Percentiles rank a stretch among this genome's conserved stretches.
Evolutionary conservation across 2,797 vertebrate species (phyloP).

Genomic region (Coreius guichenoti): DNA sequence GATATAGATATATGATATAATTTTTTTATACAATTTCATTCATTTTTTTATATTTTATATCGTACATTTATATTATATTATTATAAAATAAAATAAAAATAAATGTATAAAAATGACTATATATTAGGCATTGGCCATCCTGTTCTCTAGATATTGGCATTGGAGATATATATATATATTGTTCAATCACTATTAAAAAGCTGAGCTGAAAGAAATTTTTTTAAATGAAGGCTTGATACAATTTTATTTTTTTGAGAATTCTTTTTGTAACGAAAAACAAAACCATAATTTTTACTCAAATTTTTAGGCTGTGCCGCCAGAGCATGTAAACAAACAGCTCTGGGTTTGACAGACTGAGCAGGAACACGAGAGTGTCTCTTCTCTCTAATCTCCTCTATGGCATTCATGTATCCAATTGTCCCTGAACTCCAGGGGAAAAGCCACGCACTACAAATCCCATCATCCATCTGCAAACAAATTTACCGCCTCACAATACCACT

Average conservation of each 20-base stretch:
- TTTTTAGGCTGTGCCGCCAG: not conserved
- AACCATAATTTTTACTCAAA: not conserved
- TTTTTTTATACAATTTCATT: not conserved
- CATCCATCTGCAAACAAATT: constrained; percentile 66
- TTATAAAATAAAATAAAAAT: not conserved
- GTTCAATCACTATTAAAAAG: not conserved
- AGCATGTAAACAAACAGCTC: not conserved
- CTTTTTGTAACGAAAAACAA: not conserved
- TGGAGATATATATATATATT: not conserved
- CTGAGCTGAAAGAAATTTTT: not conserved
- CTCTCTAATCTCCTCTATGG: constrained; percentile 51
- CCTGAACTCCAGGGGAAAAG: constrained; percentile 49
- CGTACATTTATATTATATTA: not conserved
- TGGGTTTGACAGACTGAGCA: constrained; percentile 9
- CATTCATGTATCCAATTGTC: constrained; percentile 53
- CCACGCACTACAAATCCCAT: constrained; percentile 61
- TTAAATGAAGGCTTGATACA: not conserved
- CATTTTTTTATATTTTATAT: not conserved
- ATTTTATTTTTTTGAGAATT: not conserved
- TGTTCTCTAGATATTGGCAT: too few species aligned
- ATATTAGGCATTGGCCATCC: not conserved
- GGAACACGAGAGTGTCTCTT: constrained; percentile 21
- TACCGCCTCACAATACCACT: constrained; percentile 54
- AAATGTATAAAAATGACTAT: not conserved
- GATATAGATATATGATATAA: not conserved